These are phyloP conservation scores for Aplysia californica DNA, from an alignment of 1,140 invertebrate genomes.

Conservation along the genomic window DNA sequence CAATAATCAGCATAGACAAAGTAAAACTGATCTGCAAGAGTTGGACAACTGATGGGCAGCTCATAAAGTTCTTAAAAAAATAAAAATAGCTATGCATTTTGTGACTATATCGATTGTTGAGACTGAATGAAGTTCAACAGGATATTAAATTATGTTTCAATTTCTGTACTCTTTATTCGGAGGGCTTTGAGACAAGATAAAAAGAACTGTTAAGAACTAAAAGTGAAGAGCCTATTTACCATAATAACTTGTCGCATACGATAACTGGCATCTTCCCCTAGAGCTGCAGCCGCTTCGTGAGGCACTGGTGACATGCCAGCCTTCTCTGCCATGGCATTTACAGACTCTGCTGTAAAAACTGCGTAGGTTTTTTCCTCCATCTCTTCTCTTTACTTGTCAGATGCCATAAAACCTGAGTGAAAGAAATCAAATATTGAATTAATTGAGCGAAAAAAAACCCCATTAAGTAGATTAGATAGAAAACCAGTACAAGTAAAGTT, in stretches of 20 bases:
- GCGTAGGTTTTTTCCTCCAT: slow-evolving; percentile 61
- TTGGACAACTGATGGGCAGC: too few species aligned
- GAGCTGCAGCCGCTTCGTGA: slow-evolving; percentile 55
- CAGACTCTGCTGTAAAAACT: slow-evolving; percentile 61
- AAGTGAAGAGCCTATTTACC: slow-evolving; percentile 39
- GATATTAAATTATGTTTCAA: background rate
- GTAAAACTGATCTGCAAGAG: too few species aligned
- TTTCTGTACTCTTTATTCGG: background rate
- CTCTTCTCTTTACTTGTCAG: slow-evolving; percentile 13
- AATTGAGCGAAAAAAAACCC: background rate
- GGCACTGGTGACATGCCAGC: slow-evolving; percentile 52
- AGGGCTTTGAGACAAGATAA: background rate
- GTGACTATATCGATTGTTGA: background rate
- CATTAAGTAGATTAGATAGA: too few species aligned
- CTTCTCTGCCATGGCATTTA: slow-evolving; percentile 58
- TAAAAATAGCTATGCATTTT: too few species aligned
- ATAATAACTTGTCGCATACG: slow-evolving; percentile 61
- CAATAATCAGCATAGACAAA: background rate
- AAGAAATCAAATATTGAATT: too few species aligned
- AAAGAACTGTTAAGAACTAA: too few species aligned
- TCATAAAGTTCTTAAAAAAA: too few species aligned
- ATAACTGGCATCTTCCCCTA: slow-evolving; percentile 67
- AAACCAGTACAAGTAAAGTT: too few species aligned
- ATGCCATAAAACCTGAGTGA: slow-evolving; percentile 9
- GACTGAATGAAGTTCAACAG: too few species aligned